Evolutionary conservation across 1,140 invertebrate genomes (phyloP).

Genomic region (Nephila pilipes): DNA sequence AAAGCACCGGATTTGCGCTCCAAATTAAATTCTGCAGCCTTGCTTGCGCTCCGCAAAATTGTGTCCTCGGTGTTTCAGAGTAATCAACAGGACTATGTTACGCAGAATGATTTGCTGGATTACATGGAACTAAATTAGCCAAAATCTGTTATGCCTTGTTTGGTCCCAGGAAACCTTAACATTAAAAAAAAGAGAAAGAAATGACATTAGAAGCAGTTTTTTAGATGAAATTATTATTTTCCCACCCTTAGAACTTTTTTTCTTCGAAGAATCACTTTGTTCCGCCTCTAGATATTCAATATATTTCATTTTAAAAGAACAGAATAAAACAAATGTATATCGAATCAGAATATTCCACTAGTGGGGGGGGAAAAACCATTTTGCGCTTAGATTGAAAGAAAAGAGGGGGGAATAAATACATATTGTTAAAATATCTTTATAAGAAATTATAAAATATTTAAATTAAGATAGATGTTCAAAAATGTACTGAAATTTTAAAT

Average conservation of each 20-base stretch:
- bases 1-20: background rate
- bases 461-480: no score
- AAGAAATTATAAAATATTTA: no score
- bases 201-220: background rate
- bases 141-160: background rate
- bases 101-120: background rate
- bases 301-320: no score
- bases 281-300: no score
- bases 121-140: conserved; percentile 7
- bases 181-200: background rate
- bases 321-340: no score
- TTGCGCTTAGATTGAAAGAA: no score
- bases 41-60: background rate
- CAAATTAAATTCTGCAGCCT: background rate
- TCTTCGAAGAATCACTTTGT: background rate
- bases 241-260: background rate
- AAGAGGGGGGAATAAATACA: no score
- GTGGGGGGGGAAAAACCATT: no score
- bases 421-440: no score
- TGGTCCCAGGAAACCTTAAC: background rate
- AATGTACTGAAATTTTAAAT: no score
- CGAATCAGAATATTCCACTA: no score
- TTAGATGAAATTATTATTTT: background rate
- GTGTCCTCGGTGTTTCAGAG: background rate
- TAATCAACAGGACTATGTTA: background rate